Percentiles rank a stretch among this genome's conserved stretches.
phyloP scores from a whole-genome alignment of 2,797 vertebrate species.

The Avahi laniger region DNA sequence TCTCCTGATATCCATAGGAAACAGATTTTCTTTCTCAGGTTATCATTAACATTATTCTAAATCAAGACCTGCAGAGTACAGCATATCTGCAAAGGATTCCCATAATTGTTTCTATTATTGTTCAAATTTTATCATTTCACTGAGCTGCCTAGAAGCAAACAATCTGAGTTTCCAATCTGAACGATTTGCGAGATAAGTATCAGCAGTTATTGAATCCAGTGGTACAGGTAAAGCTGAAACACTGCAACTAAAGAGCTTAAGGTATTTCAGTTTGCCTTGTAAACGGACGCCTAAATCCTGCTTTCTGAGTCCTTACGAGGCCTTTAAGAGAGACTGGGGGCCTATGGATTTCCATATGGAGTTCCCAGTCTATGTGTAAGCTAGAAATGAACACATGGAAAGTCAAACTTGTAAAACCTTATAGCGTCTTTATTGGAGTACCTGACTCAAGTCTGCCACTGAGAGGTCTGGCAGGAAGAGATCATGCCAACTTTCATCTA shows the following conservation, averaged over 20 bases:
- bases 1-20: slow-evolving; percentile 45
- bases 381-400: neutral
- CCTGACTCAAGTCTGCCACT: neutral
- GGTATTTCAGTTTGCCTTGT: neutral
- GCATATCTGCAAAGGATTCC: neutral
- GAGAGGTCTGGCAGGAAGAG: slow-evolving; percentile 7
- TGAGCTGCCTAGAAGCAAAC: slow-evolving; percentile 15
- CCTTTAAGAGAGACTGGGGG: neutral
- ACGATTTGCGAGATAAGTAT: slow-evolving; percentile 32
- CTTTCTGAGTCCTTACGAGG: neutral
- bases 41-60: slow-evolving; percentile 67
- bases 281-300: neutral
- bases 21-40: slow-evolving; percentile 55
- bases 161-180: slow-evolving; percentile 26
- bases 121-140: slow-evolving; percentile 37
- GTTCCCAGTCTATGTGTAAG: neutral
- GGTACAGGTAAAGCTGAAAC: neutral
- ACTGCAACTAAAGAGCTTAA: neutral
- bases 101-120: slow-evolving; percentile 26
- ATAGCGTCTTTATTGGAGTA: neutral
- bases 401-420: neutral
- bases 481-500: neutral
- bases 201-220: neutral
- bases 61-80: slow-evolving; percentile 39
- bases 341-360: neutral